A percentile compares a stretch with the other conserved stretches of the same genome.
These are phyloP conservation scores for Echinometra lucunter DNA, from an alignment of 53 echinoderm and acorn worm genomes.

Conservation along the genomic window DNA sequence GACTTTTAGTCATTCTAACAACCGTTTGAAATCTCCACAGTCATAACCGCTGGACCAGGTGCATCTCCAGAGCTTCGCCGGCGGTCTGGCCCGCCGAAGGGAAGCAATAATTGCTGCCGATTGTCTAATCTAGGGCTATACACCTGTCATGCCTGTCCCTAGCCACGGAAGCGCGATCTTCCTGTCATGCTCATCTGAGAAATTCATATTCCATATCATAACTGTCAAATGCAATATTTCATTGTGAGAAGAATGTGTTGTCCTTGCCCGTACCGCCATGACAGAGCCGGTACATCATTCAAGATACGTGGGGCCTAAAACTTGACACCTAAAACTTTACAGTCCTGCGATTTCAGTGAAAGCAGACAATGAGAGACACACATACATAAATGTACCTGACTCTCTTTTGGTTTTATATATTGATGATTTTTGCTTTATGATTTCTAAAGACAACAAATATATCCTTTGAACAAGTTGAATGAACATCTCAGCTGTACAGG, in stretches of 20 bases:
- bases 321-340: neutral
- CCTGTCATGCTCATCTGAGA: neutral
- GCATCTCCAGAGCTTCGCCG: constrained; percentile 21
- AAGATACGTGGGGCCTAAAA: too few species aligned
- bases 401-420: neutral
- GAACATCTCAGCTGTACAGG: too few species aligned
- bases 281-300: too few species aligned
- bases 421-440: too few species aligned
- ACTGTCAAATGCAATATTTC: constrained; percentile 16
- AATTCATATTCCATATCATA: neutral
- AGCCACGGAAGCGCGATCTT: neutral
- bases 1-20: neutral
- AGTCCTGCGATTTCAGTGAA: neutral
- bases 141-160: neutral
- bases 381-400: neutral
- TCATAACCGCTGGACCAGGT: constrained; percentile 26
- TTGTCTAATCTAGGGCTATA: neutral
- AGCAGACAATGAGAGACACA: neutral
- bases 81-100: constrained; percentile 21
- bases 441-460: too few species aligned
- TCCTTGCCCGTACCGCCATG: neutral
- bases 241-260: neutral
- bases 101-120: neutral
- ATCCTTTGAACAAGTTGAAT: too few species aligned
- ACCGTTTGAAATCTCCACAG: neutral